These are phyloP conservation scores for Tachypleus tridentatus DNA, from an alignment of 1,140 invertebrate genomes.

Conservation along the genomic window DNA sequence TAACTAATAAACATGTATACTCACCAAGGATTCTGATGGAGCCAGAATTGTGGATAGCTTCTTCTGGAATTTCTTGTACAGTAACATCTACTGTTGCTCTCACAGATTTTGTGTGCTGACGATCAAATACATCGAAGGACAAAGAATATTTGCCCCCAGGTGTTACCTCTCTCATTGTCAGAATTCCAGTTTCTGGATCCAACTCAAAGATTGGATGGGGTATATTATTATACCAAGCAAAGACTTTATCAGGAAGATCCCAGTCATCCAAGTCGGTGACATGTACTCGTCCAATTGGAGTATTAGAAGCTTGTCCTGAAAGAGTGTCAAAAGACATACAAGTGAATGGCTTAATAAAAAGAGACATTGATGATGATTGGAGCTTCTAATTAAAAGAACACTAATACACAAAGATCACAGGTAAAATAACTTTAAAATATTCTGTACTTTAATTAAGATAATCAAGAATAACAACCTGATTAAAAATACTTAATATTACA, in stretches of 20 bases:
- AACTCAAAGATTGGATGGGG: constrained; percentile 60
- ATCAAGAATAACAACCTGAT: too few relatives aligned
- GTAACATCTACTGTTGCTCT: constrained; percentile 84
- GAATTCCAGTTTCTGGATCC: constrained; percentile 84
- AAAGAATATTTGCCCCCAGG: constrained; percentile 68
- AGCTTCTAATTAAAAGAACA: too few relatives aligned
- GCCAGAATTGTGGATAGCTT: constrained; percentile 88
- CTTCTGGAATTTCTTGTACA: constrained; percentile 85
- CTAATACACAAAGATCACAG: too few relatives aligned
- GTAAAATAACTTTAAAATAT: too few relatives aligned
- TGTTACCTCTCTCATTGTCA: constrained; percentile 84
- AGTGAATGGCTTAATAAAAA: too few relatives aligned
- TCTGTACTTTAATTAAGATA: too few relatives aligned
- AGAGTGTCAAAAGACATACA: too few relatives aligned
- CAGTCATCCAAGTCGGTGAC: constrained; percentile 94
- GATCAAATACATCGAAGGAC: constrained; percentile 82
- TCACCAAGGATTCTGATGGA: constrained; percentile 71
- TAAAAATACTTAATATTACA: too few relatives aligned
- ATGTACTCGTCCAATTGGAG: constrained; percentile 87
- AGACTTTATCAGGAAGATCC: constrained; percentile 94
- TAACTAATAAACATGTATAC: background rate
- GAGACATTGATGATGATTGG: too few relatives aligned
- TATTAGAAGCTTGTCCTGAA: constrained; percentile 64
- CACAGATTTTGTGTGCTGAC: constrained; percentile 84
- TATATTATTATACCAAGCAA: constrained; percentile 74